Conservation (phyloP, 2,888 invertebrate species). For the Aspidiotus destructor region DNA sequence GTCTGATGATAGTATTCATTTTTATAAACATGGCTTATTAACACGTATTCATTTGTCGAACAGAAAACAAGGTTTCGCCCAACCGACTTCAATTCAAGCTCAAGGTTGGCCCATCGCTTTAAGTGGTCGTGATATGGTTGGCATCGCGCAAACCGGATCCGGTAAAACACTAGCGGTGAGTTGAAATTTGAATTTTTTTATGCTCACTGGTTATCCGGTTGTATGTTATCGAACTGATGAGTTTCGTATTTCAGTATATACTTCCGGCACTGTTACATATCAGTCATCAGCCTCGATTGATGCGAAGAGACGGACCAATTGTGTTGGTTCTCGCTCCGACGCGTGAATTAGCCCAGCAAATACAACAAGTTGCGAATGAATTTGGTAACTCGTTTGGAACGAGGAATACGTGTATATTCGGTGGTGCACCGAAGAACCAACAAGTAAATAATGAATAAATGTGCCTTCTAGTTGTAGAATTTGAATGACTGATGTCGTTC, state of each 20-base stretch:
- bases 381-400: constrained; percentile 84
- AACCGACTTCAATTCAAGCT: constrained; percentile 88
- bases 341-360: constrained; percentile 80
- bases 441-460: constrained; percentile 49
- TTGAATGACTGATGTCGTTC: neutral
- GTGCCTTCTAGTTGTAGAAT: neutral
- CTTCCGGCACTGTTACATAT: constrained; percentile 94
- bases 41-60: neutral
- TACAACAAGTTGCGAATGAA: constrained; percentile 81
- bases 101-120: constrained; percentile 94
- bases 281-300: constrained; percentile 74
- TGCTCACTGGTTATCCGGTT: neutral
- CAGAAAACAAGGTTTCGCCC: constrained; percentile 69
- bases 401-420: constrained; percentile 89
- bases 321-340: constrained; percentile 83
- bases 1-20: constrained; percentile 14
- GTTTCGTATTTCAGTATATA: constrained; percentile 56
- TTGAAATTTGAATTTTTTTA: constrained; percentile 19
- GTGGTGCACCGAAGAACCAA: constrained; percentile 92
- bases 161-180: constrained; percentile 72
- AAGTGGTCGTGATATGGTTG: constrained; percentile 85
- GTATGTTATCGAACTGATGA: constrained; percentile 38
- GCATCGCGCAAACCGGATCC: constrained; percentile 90
- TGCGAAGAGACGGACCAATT: constrained; percentile 86
- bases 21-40: constrained; percentile 11